phyloP scores from a whole-genome alignment of 2,113 vertebrate genomes.

The Trinectes maculatus region DNA sequence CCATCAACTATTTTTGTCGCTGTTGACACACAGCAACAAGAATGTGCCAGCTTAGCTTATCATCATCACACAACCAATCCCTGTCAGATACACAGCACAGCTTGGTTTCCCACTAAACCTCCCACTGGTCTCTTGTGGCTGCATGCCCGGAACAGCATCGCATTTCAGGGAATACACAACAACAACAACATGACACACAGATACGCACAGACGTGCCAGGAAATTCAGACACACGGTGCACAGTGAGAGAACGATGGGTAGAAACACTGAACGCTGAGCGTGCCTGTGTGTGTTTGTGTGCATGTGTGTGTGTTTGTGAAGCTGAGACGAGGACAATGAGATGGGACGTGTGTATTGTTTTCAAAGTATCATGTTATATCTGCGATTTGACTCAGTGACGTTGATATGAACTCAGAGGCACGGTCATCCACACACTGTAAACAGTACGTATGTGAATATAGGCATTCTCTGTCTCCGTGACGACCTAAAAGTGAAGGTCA shows the following conservation, averaged over 20 bases:
- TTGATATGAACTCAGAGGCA: constrained; percentile 26
- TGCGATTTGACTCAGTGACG: constrained; percentile 39
- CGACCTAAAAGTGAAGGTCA: constrained; percentile 47
- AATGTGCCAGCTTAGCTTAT: constrained; percentile 5
- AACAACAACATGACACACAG: constrained; percentile 25
- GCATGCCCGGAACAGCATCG: constrained; percentile 43
- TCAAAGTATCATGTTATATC: constrained; percentile 32
- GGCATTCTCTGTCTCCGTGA: constrained; percentile 29
- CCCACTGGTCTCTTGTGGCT: constrained; percentile 51
- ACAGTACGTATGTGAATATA: too few relatives aligned
- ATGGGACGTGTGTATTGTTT: constrained; percentile 30
- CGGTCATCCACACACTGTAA: neutral
- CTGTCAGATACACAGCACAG: constrained; percentile 29
- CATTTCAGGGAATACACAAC: constrained; percentile 41
- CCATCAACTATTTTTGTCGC: neutral
- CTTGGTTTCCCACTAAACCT: constrained; percentile 31
- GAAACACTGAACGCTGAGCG: constrained; percentile 15
- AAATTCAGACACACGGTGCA: constrained; percentile 18
- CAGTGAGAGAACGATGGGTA: constrained; percentile 6
- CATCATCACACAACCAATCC: constrained; percentile 5
- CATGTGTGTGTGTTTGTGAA: constrained; percentile 3
- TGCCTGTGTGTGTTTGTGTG: neutral
- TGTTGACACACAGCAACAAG: constrained; percentile 12
- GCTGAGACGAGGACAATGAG: constrained; percentile 47
- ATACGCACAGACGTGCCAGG: constrained; percentile 21